Conservation (phyloP, 2,888 invertebrate genomes). For the Spilosoma lubricipeda region DNA sequence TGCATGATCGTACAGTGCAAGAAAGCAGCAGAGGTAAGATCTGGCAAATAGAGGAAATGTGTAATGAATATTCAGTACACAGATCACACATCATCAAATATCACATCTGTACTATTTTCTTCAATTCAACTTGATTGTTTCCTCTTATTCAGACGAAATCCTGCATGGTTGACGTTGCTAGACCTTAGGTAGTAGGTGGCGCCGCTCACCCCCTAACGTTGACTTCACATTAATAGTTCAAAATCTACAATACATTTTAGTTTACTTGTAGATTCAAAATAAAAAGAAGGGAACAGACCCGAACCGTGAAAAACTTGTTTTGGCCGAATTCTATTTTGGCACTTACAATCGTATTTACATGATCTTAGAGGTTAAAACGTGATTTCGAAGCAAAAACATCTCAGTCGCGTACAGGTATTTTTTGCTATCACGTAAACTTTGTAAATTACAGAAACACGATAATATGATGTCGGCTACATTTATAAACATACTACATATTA, state of each 20-base stretch:
- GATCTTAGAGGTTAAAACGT: conserved; percentile 25
- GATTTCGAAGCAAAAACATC: conserved; percentile 22
- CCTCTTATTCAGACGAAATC: background rate
- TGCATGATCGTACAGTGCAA: too few species aligned
- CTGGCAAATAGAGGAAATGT: too few species aligned
- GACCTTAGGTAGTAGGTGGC: too few species aligned
- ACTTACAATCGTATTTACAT: conserved; percentile 25
- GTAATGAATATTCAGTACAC: too few species aligned
- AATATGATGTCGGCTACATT: background rate
- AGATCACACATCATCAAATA: too few species aligned
- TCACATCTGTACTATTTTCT: too few species aligned
- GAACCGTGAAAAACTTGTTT: conserved; percentile 15
- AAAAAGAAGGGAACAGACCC: background rate
- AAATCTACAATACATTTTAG: background rate
- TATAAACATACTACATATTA: conserved; percentile 24
- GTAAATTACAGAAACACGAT: conserved; percentile 3
- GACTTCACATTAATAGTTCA: too few species aligned
- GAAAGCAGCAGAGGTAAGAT: too few species aligned
- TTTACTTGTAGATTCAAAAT: background rate
- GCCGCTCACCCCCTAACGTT: too few species aligned
- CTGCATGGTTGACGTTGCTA: too few species aligned
- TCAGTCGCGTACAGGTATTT: background rate
- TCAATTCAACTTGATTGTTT: background rate
- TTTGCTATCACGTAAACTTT: conserved; percentile 19
- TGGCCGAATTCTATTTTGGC: conserved; percentile 27